Evolutionary conservation across 2,797 vertebrate genomes (phyloP), one percentile per base, ranked within the genome.

Genomic region (Epinephelus malabaricus): DNA sequence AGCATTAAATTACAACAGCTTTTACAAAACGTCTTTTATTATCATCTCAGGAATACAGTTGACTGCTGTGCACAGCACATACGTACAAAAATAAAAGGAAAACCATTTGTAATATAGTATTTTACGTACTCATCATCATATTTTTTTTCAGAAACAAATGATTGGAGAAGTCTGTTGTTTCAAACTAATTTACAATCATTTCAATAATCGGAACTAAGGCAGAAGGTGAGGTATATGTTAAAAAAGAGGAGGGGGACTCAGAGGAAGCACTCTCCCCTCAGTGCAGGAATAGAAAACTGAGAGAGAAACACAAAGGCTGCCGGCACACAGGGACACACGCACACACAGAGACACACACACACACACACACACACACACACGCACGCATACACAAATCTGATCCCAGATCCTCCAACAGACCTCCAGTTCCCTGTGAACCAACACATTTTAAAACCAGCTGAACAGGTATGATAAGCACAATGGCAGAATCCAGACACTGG

Each of bases 1-100:
- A 73, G 23, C 21, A 90, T 55, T 59, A 19, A 50, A n/a, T 51
- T 23, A 87, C 71, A 66, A 84, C 86, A 77, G 64, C 53, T 85
- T 92, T 94, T 96, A 97, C 92, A 97, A 97, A 97, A 95, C 81
- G 86, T 93, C 82, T 92, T 96, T 97, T 96, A 95, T 95, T 95
- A 89, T 93, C 83, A 94, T 96, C 95, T 96, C 89, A 96, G 91
- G 90, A 96, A 96, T 97, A 96, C 95, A 96, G 94, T 96, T 90
- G 95, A 96, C 92, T 95, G 95, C 95, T 98, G 97, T 99, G 97
- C 97, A 94, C 96, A 98, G 97, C 97, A 99, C 97, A 97, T 97
- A 97, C 95, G 95, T 97, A 97, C 93, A 96, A 96, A 96, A 97
- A 97, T 96, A 97, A 95, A 97, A 97, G 96, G 95, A 95, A 96